Percentiles rank a stretch among this genome's conserved stretches.
These are phyloP conservation scores for Uromys caudimaculatus DNA, from an alignment of 2,797 vertebrate species.

Conservation along the genomic window DNA sequence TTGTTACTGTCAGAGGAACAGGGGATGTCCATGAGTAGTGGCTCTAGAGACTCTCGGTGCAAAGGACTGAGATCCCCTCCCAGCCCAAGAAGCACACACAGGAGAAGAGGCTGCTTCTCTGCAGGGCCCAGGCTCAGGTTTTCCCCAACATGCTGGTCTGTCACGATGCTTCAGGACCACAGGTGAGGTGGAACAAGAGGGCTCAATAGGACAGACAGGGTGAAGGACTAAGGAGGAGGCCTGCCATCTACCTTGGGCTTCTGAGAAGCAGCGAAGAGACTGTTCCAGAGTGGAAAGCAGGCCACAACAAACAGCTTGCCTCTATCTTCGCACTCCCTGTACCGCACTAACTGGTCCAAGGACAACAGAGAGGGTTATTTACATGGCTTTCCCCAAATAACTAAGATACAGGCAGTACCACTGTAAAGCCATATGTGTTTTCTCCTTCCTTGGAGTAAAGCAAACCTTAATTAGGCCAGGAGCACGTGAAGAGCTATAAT, in stretches of 20 bases:
- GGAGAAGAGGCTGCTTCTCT: not conserved
- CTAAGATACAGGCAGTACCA: not conserved
- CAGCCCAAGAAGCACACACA: fast-evolving
- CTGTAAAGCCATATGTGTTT: not conserved
- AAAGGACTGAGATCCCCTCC: not conserved
- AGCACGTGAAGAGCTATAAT: slow-evolving; percentile 47
- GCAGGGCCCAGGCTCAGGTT: not conserved
- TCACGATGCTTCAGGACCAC: not conserved
- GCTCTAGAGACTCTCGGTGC: not conserved
- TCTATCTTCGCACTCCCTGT: not conserved
- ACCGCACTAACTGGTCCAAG: not conserved
- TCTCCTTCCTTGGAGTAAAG: slow-evolving; percentile 42
- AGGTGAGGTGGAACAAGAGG: not conserved
- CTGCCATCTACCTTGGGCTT: not conserved
- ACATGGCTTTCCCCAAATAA: not conserved
- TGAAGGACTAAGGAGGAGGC: not conserved
- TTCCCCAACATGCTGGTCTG: not conserved
- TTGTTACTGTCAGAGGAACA: not conserved
- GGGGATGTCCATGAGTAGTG: not conserved
- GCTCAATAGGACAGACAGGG: not conserved
- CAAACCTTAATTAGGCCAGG: slow-evolving; percentile 46
- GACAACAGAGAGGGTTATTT: not conserved
- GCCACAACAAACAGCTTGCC: not conserved
- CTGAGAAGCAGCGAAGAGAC: not conserved
- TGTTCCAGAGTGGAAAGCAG: not conserved